phyloP scores from a whole-genome alignment of 2,797 vertebrate species.

The Oceanodroma leucorhoa region DNA sequence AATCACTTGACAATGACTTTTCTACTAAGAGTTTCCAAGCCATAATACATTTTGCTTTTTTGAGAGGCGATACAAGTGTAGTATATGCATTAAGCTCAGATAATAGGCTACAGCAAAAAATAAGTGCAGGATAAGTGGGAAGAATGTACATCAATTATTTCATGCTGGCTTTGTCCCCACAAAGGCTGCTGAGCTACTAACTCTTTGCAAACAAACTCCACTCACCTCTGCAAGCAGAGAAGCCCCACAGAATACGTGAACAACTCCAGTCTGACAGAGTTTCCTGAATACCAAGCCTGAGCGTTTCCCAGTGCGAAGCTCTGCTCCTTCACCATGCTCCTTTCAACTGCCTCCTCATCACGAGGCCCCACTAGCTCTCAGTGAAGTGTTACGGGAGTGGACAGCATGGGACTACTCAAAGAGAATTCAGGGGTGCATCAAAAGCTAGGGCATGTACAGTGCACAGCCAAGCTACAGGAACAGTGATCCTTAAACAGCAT shows the following conservation, averaged over 20 bases:
- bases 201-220: neutral
- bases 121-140: neutral
- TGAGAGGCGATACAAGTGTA: neutral
- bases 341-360: neutral
- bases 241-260: neutral
- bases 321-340: neutral
- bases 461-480: neutral
- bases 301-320: accelerated
- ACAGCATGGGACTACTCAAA: neutral
- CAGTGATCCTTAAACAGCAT: neutral
- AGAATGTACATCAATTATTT: neutral
- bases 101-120: neutral
- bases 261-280: neutral
- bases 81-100: neutral
- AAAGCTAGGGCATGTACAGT: accelerated
- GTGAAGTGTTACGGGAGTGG: accelerated
- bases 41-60: neutral
- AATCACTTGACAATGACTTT: neutral
- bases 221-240: neutral
- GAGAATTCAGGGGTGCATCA: accelerated
- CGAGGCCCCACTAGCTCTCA: accelerated
- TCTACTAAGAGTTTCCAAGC: neutral
- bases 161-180: neutral
- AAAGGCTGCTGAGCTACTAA: neutral
- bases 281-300: neutral